Evolutionary conservation across 2,113 vertebrate genomes (phyloP), one percentile per base, ranked within the genome.

Genomic region (Vulpes lagopus): DNA sequence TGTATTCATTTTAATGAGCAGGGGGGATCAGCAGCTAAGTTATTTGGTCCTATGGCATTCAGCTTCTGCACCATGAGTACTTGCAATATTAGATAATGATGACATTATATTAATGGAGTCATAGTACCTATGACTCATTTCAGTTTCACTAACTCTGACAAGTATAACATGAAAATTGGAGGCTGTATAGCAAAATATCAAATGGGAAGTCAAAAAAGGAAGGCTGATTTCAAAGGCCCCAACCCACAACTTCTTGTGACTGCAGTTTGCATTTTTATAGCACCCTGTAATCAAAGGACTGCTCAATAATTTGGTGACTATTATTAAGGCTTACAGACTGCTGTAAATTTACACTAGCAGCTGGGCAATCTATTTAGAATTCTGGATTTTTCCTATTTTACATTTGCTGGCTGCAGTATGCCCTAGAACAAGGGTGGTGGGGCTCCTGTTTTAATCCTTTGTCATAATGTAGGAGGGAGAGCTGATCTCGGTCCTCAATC

Each of bases 1-100:
- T 97, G 97, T 97, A 69, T 94, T 84, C 30, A 79, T 97, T 96
- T 88, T 89, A 96, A 81, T 81, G 94, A 92, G 43, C 43, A 43
- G 43, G 43, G 89, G 95, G 94, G 76, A 43, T 95, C 86, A 93
- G 92, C 89, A 95, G 62, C 80, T 85, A 11, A 65, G 57, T 91
- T 97, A 92, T 51, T 86, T 78, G 96, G 89, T 89, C 92, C 95
- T 95, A 30, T 30, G 8, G 64, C 23, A 55, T 71, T 93, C 74
- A 90, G 62, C 83, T 78, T 94, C 73, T 93, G 64, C 2, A 82
- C 88, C 14, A 4, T 16, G 65, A 96, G 80, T 62, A 43, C 11
- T 85, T 79, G 43, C 35, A 78, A 22, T 91, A 60, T 96, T 84
- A 49, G 57, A 11, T 82, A 53, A 94, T 76, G 55, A 51, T 81